Conservation (phyloP, 2,797 vertebrate species). For the Hybognathus amarus region DNA sequence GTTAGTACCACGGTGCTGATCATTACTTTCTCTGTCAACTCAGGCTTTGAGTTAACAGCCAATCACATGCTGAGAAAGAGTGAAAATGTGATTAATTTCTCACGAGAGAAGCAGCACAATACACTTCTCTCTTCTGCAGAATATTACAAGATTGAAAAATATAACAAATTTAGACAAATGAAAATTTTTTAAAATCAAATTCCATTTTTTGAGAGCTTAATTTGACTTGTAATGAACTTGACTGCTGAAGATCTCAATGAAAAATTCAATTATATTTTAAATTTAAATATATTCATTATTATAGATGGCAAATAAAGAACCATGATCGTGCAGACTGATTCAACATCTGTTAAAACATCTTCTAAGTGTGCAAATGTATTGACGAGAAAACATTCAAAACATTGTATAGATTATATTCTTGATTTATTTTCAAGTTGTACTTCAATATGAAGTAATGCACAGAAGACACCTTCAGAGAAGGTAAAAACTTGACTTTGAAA, state of each 20-base stretch:
- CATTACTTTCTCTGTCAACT: too few species aligned
- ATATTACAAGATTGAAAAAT: too few species aligned
- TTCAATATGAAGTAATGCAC: constrained; percentile 3
- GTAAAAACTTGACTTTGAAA: constrained; percentile 12
- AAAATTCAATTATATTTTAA: neutral
- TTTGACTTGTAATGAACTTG: neutral
- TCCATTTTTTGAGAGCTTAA: too few species aligned
- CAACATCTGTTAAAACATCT: neutral
- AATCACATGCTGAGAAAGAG: too few species aligned
- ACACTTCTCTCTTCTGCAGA: too few species aligned
- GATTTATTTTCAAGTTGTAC: neutral
- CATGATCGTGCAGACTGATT: neutral
- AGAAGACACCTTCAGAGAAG: constrained; percentile 8
- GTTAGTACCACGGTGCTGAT: too few species aligned
- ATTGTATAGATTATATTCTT: neutral
- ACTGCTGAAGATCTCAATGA: neutral
- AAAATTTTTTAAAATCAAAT: too few species aligned
- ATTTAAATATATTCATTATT: neutral
- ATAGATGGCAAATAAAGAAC: neutral
- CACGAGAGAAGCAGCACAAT: too few species aligned
- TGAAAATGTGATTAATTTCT: too few species aligned
- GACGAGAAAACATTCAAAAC: too few species aligned
- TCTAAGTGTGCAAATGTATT: neutral
- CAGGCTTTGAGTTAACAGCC: too few species aligned
- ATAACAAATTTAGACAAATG: too few species aligned